These are phyloP conservation scores for rat (Rattus norvegicus) DNA, from an alignment of 2,113 vertebrate genomes.

Conservation along the genomic window DNA sequence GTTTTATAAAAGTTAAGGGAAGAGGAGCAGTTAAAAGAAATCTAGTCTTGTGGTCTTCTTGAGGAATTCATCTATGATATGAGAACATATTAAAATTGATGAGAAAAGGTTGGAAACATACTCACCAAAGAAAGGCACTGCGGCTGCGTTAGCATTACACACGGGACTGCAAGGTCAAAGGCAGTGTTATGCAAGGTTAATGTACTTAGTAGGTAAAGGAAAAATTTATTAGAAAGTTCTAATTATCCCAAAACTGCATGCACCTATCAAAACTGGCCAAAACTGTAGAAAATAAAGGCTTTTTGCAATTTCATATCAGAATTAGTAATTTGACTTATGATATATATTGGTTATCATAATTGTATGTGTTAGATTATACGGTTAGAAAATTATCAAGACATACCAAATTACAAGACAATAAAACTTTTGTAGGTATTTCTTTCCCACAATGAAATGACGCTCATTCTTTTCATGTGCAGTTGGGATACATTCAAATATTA, in stretches of 20 bases:
- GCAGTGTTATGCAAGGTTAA: background rate
- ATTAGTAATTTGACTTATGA: background rate
- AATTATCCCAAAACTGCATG: background rate
- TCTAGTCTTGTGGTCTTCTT: background rate
- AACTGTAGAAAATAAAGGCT: background rate
- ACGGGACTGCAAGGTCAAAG: background rate
- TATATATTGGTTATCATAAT: background rate
- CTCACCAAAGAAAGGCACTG: background rate
- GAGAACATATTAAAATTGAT: background rate
- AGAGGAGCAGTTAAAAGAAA: background rate
- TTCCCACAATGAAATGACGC: background rate
- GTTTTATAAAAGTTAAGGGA: background rate
- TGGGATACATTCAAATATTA: background rate
- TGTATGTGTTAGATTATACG: background rate
- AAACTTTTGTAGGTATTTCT: background rate
- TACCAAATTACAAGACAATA: background rate
- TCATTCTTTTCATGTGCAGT: background rate
- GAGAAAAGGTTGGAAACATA: background rate
- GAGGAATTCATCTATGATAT: background rate
- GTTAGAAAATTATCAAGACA: background rate
- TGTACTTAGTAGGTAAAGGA: background rate
- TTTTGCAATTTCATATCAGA: background rate
- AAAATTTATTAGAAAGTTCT: background rate
- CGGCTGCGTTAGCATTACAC: background rate
- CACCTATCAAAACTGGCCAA: background rate